Evolutionary conservation across 2,888 invertebrate species (phyloP).

Genomic region (Cerastis rubricosa): DNA sequence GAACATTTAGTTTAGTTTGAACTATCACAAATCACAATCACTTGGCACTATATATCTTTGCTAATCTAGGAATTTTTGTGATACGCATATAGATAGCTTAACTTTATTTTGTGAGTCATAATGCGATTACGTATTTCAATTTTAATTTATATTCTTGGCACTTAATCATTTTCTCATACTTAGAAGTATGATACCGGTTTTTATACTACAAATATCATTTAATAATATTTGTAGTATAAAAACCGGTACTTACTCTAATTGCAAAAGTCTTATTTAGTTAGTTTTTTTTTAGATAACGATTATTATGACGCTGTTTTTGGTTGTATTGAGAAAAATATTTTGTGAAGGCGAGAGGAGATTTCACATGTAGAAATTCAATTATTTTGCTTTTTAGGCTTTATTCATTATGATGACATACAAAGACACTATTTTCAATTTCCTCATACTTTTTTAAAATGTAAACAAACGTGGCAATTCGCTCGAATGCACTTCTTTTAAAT

Average conservation of each 20-base stretch:
- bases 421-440: conserved; percentile 9
- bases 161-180: conserved; percentile 1
- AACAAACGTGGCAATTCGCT: conserved; percentile 15
- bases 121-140: conserved; percentile 14
- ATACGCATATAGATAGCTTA: conserved; percentile 2
- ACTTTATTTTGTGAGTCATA: conserved; percentile 32
- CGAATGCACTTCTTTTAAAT: background rate
- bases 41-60: conserved; percentile 6
- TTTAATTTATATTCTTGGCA: background rate
- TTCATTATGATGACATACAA: background rate
- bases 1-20: conserved; percentile 54
- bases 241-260: conserved; percentile 14
- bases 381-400: conserved; percentile 1
- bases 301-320: background rate
- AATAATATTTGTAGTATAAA: background rate
- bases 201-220: too few relatives aligned
- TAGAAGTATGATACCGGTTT: too few relatives aligned
- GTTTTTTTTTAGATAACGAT: background rate
- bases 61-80: conserved; percentile 32
- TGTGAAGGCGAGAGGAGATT: background rate
- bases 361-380: background rate
- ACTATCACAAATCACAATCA: background rate
- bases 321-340: background rate
- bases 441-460: background rate
- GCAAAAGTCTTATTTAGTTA: background rate